These are phyloP conservation scores for Stomatorhinus ivindoensis DNA, from an alignment of 2,113 vertebrate genomes.

Conservation along the genomic window DNA sequence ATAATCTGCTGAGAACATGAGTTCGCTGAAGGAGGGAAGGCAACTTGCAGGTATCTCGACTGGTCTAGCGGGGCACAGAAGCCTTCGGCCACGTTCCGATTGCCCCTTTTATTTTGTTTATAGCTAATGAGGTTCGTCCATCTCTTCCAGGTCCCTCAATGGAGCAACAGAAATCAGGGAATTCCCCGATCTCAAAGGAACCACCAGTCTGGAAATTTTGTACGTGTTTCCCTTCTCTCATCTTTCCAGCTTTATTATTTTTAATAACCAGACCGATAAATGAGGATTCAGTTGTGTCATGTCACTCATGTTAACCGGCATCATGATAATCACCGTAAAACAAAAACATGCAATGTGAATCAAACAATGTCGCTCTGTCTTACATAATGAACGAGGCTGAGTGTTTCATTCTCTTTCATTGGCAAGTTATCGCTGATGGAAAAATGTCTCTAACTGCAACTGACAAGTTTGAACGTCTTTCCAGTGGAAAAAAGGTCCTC, in stretches of 20 bases:
- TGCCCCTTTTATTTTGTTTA: neutral
- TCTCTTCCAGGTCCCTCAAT: slow-evolving; percentile 73
- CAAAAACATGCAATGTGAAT: neutral
- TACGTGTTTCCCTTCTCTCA: slow-evolving; percentile 55
- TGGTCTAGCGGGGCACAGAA: neutral
- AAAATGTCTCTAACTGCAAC: neutral
- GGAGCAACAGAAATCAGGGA: slow-evolving; percentile 79
- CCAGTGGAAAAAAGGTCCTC: neutral
- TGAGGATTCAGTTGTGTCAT: neutral
- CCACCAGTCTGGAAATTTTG: slow-evolving; percentile 87
- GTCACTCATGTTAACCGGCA: neutral
- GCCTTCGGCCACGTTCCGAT: neutral
- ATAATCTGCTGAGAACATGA: slow-evolving; percentile 14
- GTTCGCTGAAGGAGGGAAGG: neutral
- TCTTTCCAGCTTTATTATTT: neutral
- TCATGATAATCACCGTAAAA: neutral
- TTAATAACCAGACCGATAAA: neutral
- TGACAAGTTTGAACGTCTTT: neutral
- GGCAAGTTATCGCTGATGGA: neutral
- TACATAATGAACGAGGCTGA: neutral
- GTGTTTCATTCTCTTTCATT: neutral
- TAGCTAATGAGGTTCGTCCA: slow-evolving; percentile 33
- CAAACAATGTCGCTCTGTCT: neutral
- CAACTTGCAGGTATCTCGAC: neutral
- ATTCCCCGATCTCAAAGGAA: slow-evolving; percentile 89